Evolutionary conservation across 2,888 invertebrate genomes (phyloP).

Genomic region (Tanaodytes sp.): DNA sequence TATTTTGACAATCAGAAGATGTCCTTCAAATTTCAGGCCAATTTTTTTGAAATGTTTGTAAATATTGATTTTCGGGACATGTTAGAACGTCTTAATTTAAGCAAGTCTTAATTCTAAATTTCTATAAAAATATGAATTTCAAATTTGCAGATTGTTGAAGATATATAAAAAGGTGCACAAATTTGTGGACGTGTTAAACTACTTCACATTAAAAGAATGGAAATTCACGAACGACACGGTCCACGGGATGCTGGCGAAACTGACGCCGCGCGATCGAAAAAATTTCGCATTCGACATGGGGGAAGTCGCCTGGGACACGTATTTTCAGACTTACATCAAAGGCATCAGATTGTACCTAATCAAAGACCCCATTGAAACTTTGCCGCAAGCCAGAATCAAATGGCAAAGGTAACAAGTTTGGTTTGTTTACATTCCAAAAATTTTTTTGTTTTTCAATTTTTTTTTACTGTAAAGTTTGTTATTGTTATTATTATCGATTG

Average conservation of each 20-base stretch:
- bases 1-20: no score
- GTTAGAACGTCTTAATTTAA: no score
- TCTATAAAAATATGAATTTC: no score
- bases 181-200: conserved; percentile 82
- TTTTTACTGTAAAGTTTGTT: no score
- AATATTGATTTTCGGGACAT: no score
- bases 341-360: conserved; percentile 85
- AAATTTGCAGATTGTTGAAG: conserved; percentile 84
- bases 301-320: conserved; percentile 83
- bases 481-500: no score
- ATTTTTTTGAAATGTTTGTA: no score
- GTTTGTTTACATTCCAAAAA: background rate
- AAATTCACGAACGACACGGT: conserved; percentile 79
- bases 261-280: conserved; percentile 77
- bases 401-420: conserved; percentile 74
- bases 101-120: no score
- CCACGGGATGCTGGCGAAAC: conserved; percentile 75
- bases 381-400: conserved; percentile 77
- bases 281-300: conserved; percentile 83
- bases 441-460: conserved; percentile 3
- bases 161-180: conserved; percentile 84
- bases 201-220: conserved; percentile 88
- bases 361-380: conserved; percentile 84
- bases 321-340: conserved; percentile 79
- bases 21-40: no score